Base-by-base conservation (phyloP, 1,140 invertebrate genomes). In the Musca domestica region DNA sequence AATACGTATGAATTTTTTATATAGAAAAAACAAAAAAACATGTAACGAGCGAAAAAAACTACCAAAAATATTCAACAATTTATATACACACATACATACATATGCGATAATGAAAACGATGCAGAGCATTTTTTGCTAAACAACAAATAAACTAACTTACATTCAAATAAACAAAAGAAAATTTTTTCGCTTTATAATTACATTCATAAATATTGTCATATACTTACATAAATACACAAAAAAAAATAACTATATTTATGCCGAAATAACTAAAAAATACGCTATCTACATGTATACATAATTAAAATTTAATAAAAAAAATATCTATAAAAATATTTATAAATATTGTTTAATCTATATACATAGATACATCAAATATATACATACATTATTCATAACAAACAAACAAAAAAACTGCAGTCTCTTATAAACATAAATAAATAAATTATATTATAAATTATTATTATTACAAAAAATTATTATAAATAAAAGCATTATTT, bases 1-100 rank as follows among this genome's bases (percentile, higher is more conserved):
- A 70, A 76, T 76, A 75, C 72, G 71, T 77, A 76, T 74, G 78
- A 74, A 74, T 73, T 72, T 71, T 65, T 67, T 34, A 69, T 64
- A 74, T 67, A 72, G 70, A 74, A 67, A 74, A 63, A 72, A 69
- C 71, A 61, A 76, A 67, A 67, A n/a, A 69, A 56, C 67, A 19
- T n/a, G n/a, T n/a, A n/a, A 30, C 27, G 9, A 3, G 34, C 34
- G 34, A 41, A 41, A 41, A 41, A 41, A 41, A 41, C 10, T 41
- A 41, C 34, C 34, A 41, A 41, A 41, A 41, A 41, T 12, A 9
- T 41, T 70, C 69, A 56, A 70, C 68, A 72, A 67, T 58, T 58
- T 5, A 7, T 20, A 58, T 49, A 51, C 23, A 73, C 65, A 66
- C 64, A 70, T 65, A 64, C 20, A 58, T 69, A 69, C 58, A 64